These are phyloP conservation scores for Drymodes brunneopygia DNA, from an alignment of 2,113 vertebrate species.

Conservation along the genomic window DNA sequence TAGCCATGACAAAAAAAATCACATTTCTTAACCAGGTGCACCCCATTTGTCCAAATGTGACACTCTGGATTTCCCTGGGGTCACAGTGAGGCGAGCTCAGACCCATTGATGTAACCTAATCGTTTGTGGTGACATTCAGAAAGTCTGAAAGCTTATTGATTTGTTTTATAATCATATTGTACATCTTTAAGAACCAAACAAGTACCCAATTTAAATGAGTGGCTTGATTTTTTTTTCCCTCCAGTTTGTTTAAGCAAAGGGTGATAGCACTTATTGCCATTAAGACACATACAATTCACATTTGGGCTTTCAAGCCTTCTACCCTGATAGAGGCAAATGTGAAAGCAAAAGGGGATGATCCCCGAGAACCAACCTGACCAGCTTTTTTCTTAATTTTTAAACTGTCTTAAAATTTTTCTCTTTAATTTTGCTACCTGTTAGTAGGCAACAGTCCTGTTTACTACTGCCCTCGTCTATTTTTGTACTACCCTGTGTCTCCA, in stretches of 20 bases:
- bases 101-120: not conserved
- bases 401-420: not conserved
- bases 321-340: not conserved
- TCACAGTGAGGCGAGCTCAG: not conserved
- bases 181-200: not conserved
- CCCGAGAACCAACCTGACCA: not conserved
- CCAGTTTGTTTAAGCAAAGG: not conserved
- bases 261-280: not conserved
- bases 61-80: not conserved
- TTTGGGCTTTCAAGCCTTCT: not conserved
- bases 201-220: not conserved
- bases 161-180: slow-evolving; percentile 43
- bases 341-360: not conserved
- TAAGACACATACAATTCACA: not conserved
- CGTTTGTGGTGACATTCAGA: slow-evolving; percentile 4
- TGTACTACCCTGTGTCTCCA: not conserved
- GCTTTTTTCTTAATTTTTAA: not conserved
- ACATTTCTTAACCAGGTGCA: not conserved
- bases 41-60: not conserved
- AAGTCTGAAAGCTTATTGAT: slow-evolving; percentile 53
- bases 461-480: not conserved
- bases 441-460: not conserved
- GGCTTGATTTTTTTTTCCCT: not conserved
- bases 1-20: not conserved
- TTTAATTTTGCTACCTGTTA: not conserved